Evolutionary conservation across 2,113 vertebrate species (phyloP), one percentile per base, ranked within the genome.

Genomic region (Toxotes jaculatrix): DNA sequence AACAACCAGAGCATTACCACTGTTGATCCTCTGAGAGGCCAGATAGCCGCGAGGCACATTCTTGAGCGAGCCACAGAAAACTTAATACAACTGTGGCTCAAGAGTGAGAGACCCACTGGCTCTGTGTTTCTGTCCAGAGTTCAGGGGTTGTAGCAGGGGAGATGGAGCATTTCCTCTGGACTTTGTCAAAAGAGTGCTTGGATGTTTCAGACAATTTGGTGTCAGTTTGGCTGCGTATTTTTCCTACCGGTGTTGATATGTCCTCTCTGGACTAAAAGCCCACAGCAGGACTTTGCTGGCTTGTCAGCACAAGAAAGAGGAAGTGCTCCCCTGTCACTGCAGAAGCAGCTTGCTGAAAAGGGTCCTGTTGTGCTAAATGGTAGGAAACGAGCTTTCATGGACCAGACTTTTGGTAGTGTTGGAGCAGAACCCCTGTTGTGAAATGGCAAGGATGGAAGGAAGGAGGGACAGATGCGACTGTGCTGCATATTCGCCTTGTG

Each of bases 261-360:
- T 84, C 67, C 81, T 80, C 87, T 78, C 34, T 74, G 69, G 72
- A 80, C 68, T 90, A 88, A 89, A 93, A 87, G 64, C 74, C 75
- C 87, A 64, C 88, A 93, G 86, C 86, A 68, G 90, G 93, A 93
- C 76, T 86, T 90, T 86, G 91, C 92, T 92, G 90, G 85, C 83
- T 69, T 74, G 83, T 91, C 85, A 69, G 82, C 76, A 87, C 87
- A 85, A 89, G 76, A 90, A 89, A 92, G 74, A 88, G 84, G 77
- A 85, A 87, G 64, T 60, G 60, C 64, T 76, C 49, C 64, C 80
- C 69, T 73, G 83, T 86, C 74, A 71, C 59, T 72, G 63, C 40
- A 45, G 43, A 61, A 77, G 77, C 74, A 79, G 79, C 66, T 84
- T 31, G 45, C 60, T 84, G 65, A 70, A 88, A 89, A 79, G 60